phyloP scores from a whole-genome alignment of 1,140 invertebrate genomes.

The Eumeta japonica region DNA sequence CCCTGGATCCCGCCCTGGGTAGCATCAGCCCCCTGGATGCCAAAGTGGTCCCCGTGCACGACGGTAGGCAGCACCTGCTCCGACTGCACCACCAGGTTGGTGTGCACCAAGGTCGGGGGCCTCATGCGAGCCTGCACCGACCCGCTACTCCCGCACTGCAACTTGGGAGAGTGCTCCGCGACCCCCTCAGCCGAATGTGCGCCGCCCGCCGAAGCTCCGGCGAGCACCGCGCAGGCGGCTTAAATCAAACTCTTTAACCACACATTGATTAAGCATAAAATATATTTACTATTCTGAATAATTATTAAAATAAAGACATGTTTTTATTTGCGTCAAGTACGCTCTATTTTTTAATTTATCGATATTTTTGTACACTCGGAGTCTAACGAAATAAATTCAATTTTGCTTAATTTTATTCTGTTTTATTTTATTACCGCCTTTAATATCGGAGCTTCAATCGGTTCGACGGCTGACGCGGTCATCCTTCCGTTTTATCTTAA shows the following conservation, averaged over 20 bases:
- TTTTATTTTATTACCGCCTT: too few species aligned
- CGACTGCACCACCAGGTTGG: slow-evolving; percentile 34
- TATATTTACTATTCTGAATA: neutral
- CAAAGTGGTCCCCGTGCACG: slow-evolving; percentile 20
- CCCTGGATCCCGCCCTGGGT: slow-evolving; percentile 31
- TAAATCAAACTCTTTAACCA: neutral
- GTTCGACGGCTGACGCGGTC: too few species aligned
- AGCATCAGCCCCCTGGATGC: slow-evolving; percentile 35
- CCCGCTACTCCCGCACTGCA: slow-evolving; percentile 39
- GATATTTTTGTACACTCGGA: too few species aligned
- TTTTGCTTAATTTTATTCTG: too few species aligned
- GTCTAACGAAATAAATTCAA: too few species aligned
- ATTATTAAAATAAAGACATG: neutral
- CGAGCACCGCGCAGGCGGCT: slow-evolving; percentile 7
- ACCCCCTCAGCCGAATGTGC: slow-evolving; percentile 38
- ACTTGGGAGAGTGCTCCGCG: slow-evolving; percentile 40
- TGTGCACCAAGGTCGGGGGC: slow-evolving; percentile 42
- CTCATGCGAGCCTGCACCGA: slow-evolving; percentile 32
- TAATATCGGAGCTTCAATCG: too few species aligned
- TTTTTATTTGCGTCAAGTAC: neutral
- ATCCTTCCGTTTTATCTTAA: too few species aligned
- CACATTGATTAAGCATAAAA: neutral
- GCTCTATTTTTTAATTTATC: too few species aligned
- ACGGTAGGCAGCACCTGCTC: slow-evolving; percentile 28
- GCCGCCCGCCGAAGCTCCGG: slow-evolving; percentile 11